These are phyloP conservation scores for Hesperophylax magnus DNA, from an alignment of 1,140 invertebrate species.

Conservation along the genomic window DNA sequence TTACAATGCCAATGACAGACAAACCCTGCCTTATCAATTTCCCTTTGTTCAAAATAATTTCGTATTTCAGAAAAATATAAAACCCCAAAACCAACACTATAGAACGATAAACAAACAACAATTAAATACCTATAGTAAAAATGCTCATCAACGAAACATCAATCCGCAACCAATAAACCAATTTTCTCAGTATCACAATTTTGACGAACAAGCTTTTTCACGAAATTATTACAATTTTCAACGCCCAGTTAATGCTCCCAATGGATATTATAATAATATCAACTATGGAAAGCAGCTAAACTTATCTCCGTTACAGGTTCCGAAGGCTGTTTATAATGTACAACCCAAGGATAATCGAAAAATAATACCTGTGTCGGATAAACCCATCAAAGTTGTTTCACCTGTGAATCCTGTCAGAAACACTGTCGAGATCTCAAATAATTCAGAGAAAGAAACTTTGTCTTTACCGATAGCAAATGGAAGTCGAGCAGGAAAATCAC, in stretches of 20 bases:
- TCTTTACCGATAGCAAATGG: neutral
- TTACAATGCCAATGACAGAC: no score
- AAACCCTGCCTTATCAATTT: no score
- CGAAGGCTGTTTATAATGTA: neutral
- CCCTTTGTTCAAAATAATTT: no score
- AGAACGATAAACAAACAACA: no score
- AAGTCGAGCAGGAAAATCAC: neutral
- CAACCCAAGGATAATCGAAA: neutral
- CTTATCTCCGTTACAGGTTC: constrained; percentile 25
- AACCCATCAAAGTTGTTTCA: neutral
- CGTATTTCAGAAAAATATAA: no score
- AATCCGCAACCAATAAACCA: no score
- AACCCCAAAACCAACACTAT: no score
- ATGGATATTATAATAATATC: neutral
- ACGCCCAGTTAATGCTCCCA: no score
- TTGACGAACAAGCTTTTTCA: no score
- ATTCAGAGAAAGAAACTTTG: neutral
- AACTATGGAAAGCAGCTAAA: constrained; percentile 1
- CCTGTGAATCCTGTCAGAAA: neutral
- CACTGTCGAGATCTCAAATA: neutral
- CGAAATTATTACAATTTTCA: neutral
- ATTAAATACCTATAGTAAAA: no score
- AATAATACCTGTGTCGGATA: neutral
- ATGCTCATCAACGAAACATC: no score
- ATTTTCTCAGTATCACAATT: no score